A percentile compares a stretch with the other conserved stretches of the same genome.
Evolutionary conservation across 1,140 invertebrate genomes (phyloP).

Genomic region (Trachymyrmex septentrionalis): DNA sequence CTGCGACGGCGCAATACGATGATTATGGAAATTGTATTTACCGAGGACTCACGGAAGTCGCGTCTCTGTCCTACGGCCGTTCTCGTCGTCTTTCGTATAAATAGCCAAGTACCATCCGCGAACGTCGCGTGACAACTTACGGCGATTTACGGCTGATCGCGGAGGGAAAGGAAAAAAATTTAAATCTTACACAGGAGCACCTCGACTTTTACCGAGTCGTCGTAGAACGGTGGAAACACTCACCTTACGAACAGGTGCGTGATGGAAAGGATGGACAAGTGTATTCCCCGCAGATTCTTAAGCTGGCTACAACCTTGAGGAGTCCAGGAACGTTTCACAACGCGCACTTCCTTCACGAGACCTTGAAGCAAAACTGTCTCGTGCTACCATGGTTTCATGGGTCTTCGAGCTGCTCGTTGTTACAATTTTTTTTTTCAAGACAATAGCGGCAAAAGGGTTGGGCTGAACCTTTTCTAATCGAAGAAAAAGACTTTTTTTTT

Average conservation of each 20-base stretch:
- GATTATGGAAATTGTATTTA: slow-evolving; percentile 50
- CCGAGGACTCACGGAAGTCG: slow-evolving; percentile 29
- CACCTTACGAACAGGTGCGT: slow-evolving; percentile 66
- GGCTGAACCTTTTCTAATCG: slow-evolving; percentile 76
- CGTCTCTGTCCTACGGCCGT: neutral
- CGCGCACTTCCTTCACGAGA: slow-evolving; percentile 71
- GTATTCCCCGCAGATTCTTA: slow-evolving; percentile 59
- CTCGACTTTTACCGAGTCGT: slow-evolving; percentile 9
- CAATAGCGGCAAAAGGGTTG: slow-evolving; percentile 78
- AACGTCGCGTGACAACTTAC: neutral
- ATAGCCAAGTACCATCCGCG: neutral
- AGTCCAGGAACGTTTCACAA: slow-evolving; percentile 60
- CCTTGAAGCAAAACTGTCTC: slow-evolving; percentile 82
- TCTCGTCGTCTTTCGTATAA: neutral
- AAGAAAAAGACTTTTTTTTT: slow-evolving; percentile 26
- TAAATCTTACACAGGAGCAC: neutral
- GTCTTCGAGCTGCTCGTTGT: slow-evolving; percentile 69
- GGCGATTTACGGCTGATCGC: slow-evolving; percentile 21
- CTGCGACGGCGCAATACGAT: neutral
- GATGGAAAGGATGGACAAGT: neutral
- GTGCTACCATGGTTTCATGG: slow-evolving; percentile 76
- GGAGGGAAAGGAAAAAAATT: neutral
- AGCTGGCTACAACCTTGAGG: slow-evolving; percentile 71
- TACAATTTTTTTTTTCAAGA: slow-evolving; percentile 74
- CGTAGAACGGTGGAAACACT: slow-evolving; percentile 51